A percentile compares a stretch with the other conserved stretches of the same genome.
Conservation (phyloP, 1,140 invertebrate species). For the Drosophila sucinea region DNA sequence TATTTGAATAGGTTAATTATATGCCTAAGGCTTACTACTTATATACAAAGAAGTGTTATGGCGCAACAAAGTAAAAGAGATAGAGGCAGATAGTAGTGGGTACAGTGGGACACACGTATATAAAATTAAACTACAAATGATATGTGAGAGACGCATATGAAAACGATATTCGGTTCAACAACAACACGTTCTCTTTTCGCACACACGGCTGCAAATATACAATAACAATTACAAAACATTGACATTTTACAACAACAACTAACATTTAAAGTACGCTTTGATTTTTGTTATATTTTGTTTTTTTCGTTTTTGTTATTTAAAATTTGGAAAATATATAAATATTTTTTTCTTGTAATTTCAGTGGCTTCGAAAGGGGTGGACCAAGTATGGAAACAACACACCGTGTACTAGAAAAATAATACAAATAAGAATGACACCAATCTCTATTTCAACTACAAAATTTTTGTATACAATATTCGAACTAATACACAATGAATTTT, state of each 20-base stretch:
- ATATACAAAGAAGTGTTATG: constrained; percentile 15
- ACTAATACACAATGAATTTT: constrained; percentile 52
- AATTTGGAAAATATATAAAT: constrained; percentile 39
- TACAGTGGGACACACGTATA: constrained; percentile 15
- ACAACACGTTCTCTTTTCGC: constrained; percentile 33
- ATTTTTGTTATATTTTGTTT: constrained; percentile 23
- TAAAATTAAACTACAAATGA: constrained; percentile 65
- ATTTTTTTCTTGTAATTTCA: neutral
- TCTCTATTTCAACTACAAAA: constrained; percentile 41
- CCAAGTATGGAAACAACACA: constrained; percentile 62
- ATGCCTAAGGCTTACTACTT: constrained; percentile 19
- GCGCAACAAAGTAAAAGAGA: constrained; percentile 21
- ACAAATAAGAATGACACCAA: constrained; percentile 8
- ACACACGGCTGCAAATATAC: constrained; percentile 47
- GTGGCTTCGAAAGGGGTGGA: constrained; percentile 12
- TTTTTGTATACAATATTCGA: constrained; percentile 47
- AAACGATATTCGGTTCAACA: constrained; percentile 23
- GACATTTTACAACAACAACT: constrained; percentile 78
- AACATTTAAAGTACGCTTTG: constrained; percentile 51
- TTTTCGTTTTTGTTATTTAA: constrained; percentile 25
- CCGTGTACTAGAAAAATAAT: constrained; percentile 38
- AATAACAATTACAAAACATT: constrained; percentile 58
- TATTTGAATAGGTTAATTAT: neutral
- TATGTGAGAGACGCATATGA: constrained; percentile 43
- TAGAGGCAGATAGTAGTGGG: neutral